Evolutionary conservation across 1,140 invertebrate genomes (phyloP), one percentile per base, ranked within the genome.

Genomic region (Mamestra configurata): DNA sequence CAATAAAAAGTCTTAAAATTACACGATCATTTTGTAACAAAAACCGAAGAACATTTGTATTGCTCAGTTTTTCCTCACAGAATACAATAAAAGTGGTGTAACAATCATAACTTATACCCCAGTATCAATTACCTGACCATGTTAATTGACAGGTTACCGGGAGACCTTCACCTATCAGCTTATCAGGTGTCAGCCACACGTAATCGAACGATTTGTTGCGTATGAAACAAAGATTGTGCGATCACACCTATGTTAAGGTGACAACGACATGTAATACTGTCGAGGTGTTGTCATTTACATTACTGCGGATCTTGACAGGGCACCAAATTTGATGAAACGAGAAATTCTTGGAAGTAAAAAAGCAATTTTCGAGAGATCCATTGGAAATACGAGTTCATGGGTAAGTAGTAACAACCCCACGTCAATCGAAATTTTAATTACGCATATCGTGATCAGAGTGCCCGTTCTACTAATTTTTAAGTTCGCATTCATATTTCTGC

Each of bases 111-210:
- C 2, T 55, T 22, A 55, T 20, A 61, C n/a, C 7, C 18, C 27
- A 18, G 24, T 35, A 61, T 61, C 13, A 35, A 0, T 61, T 70
- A 24, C 22, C 27, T 31, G 13, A 18, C 27, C 4, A 40, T 43
- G 31, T 37, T 40, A 66, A 49, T 49, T 49, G 66, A 49, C 66
- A 70, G 37, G 18, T 31, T 64, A 18, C 59, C 31, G 6, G 59
- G 10, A 66, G 43, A 70, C 66, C 66, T 70, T 70, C 35, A 49
- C 22, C 20, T 66, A 70, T 70, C 66, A 13, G 40, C 20, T 70
- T 66, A 49, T 70, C 66, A 13, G 66, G 22, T 70, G 66, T 70
- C 37, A 70, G 13, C 43, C 2, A 49, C 40, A 70, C 37, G 66
- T 70, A 70, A 27, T 49, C n/a, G 37, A 66, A 49, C 22, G 18